Evolutionary conservation across 2,113 vertebrate species (phyloP).

Genomic region (Leucopsar rothschildi): DNA sequence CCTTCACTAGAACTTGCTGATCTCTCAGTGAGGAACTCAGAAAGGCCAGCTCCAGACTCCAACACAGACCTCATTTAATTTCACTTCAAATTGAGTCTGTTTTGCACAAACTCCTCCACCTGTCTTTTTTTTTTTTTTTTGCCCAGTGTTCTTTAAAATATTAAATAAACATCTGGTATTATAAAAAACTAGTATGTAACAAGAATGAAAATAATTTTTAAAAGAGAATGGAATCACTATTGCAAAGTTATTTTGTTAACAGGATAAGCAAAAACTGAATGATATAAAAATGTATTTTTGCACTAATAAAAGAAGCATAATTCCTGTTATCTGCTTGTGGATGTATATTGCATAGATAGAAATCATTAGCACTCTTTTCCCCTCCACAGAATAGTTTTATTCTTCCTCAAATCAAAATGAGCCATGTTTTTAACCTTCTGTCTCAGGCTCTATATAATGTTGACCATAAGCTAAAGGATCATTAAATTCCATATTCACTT

Average conservation of each 20-base stretch:
- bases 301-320: neutral
- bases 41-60: too few relatives aligned
- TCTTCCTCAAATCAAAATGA: neutral
- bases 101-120: neutral
- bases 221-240: neutral
- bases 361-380: neutral
- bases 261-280: neutral
- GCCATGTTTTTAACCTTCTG: neutral
- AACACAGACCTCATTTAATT: neutral
- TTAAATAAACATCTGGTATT: neutral
- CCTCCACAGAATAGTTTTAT: neutral
- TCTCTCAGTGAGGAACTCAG: too few relatives aligned
- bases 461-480: neutral
- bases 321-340: neutral
- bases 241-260: neutral
- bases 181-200: neutral
- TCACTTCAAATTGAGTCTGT: neutral
- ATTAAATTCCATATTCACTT: neutral
- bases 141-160: neutral
- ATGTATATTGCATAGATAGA: neutral
- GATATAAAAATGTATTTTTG: neutral
- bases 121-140: rapidly evolving
- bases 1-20: too few relatives aligned
- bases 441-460: neutral
- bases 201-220: neutral